These are phyloP conservation scores for Drosophila parthenogenetica DNA, from an alignment of 2,888 invertebrate genomes.

Conservation along the genomic window DNA sequence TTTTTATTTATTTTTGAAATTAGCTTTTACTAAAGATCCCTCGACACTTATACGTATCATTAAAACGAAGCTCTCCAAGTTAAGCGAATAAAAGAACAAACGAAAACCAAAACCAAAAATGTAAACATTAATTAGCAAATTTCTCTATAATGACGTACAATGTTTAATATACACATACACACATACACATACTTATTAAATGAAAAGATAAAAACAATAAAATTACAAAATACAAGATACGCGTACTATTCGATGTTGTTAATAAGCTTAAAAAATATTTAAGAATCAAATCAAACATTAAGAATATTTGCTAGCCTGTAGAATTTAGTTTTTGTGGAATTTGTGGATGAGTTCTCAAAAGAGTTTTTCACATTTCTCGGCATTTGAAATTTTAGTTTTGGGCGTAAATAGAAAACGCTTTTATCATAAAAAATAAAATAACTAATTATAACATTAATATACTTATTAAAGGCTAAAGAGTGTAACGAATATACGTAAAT, in stretches of 20 bases:
- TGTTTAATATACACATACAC: constrained; percentile 62
- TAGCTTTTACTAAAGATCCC: constrained; percentile 52
- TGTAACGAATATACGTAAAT: constrained; percentile 84
- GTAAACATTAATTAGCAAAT: constrained; percentile 78
- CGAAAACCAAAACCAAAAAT: constrained; percentile 51
- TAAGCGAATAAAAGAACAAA: constrained; percentile 63
- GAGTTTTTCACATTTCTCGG: constrained; percentile 38
- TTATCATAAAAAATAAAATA: constrained; percentile 53
- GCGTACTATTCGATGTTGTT: constrained; percentile 79
- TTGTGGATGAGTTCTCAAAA: constrained; percentile 20
- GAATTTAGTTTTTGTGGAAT: constrained; percentile 64
- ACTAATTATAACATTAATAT: constrained; percentile 41
- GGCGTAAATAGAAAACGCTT: constrained; percentile 82
- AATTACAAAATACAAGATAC: constrained; percentile 54
- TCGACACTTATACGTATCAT: constrained; percentile 81
- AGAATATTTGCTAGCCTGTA: constrained; percentile 68
- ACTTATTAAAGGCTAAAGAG: constrained; percentile 75
- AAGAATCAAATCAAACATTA: constrained; percentile 32
- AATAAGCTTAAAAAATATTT: constrained; percentile 66
- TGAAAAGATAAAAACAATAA: constrained; percentile 50
- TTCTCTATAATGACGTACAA: constrained; percentile 78
- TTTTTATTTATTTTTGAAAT: not conserved
- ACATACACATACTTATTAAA: constrained; percentile 52
- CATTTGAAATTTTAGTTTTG: constrained; percentile 66
- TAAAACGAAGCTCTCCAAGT: constrained; percentile 82